Conservation (phyloP, 2,888 invertebrate species). For the Malachius bipustulatus region DNA sequence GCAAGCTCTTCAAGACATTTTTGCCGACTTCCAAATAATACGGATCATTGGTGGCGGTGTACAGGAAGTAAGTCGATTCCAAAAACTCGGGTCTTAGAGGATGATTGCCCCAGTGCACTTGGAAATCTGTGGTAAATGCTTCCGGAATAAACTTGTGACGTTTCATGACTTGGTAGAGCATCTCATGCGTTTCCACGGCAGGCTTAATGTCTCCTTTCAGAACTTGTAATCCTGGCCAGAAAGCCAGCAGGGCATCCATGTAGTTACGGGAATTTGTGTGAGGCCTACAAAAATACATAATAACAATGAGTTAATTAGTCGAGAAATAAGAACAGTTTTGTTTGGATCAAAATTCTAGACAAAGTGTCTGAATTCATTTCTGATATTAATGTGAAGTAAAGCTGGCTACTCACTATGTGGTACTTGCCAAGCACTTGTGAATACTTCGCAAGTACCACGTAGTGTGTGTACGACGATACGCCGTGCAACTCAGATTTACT, state of each 20-base stretch:
- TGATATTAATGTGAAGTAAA: too few species aligned
- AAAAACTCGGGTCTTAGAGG: conserved; percentile 94
- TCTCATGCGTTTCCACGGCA: conserved; percentile 98
- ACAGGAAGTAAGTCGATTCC: conserved; percentile 95
- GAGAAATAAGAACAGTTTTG: conserved; percentile 2
- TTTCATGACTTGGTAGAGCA: conserved; percentile 97
- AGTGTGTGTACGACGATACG: too few species aligned
- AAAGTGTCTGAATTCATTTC: background rate
- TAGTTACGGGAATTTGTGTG: conserved; percentile 89
- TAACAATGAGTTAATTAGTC: background rate
- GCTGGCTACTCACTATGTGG: too few species aligned
- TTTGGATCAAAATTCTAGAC: conserved; percentile 1
- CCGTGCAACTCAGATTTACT: too few species aligned
- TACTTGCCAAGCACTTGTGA: too few species aligned
- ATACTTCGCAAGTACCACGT: too few species aligned
- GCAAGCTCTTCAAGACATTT: conserved; percentile 75
- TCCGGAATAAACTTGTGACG: conserved; percentile 96
- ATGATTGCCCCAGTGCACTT: conserved; percentile 98
- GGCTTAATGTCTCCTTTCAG: conserved; percentile 81
- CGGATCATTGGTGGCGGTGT: conserved; percentile 89
- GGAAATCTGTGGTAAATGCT: conserved; percentile 93
- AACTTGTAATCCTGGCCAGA: conserved; percentile 93
- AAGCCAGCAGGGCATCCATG: conserved; percentile 94
- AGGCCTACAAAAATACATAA: conserved; percentile 44
- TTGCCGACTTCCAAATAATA: conserved; percentile 91